phyloP scores from a whole-genome alignment of 2,113 vertebrate genomes.

The Proteles cristata region DNA sequence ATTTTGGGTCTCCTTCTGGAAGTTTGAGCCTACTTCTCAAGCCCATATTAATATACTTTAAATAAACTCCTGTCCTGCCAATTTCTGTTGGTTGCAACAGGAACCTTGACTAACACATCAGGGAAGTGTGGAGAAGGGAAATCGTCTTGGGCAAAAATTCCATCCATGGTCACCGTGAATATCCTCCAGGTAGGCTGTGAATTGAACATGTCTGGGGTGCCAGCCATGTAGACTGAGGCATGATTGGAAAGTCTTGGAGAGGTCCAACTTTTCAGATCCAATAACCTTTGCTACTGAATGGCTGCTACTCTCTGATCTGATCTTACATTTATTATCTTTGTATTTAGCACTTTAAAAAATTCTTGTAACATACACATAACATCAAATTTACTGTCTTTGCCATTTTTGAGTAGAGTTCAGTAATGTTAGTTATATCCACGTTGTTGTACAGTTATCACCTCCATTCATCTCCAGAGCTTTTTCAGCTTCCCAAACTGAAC shows the following conservation, averaged over 20 bases:
- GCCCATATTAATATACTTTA: neutral
- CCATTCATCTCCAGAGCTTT: neutral
- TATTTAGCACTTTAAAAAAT: neutral
- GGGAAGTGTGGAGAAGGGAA: neutral
- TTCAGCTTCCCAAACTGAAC: neutral
- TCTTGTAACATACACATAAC: neutral
- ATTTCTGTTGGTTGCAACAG: neutral
- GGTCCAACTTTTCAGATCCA: no score
- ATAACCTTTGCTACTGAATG: neutral
- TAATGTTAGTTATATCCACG: no score
- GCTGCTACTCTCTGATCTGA: neutral
- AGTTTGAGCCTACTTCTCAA: neutral
- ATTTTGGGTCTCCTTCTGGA: neutral
- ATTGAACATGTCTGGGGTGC: neutral
- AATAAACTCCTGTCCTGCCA: neutral
- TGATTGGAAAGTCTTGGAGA: neutral
- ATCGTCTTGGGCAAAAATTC: neutral
- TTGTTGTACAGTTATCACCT: no score
- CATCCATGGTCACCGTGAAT: neutral
- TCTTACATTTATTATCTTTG: neutral
- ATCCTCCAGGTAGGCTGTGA: neutral
- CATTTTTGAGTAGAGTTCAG: neutral
- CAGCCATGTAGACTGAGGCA: neutral
- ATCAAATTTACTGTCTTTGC: neutral
- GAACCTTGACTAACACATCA: neutral